phyloP scores from a whole-genome alignment of 2,888 invertebrate species.

The Poecilobothrus nobilitatus region DNA sequence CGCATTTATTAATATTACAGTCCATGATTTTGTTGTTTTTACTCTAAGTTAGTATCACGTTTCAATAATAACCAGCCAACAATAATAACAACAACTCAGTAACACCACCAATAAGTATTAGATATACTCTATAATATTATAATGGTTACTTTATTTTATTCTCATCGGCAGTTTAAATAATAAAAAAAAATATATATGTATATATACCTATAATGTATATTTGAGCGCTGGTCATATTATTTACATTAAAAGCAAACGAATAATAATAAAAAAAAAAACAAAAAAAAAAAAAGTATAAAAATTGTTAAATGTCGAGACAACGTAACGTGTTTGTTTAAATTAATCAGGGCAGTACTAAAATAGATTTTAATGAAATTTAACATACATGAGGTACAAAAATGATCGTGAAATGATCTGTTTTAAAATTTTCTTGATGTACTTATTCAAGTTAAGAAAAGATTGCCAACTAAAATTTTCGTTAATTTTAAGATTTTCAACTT shows the following conservation, averaged over 20 bases:
- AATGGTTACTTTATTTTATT: not conserved
- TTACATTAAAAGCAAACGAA: not conserved
- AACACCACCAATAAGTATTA: not conserved
- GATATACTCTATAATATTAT: not conserved
- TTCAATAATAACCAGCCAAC: not conserved
- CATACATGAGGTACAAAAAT: no score
- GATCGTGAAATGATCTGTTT: no score
- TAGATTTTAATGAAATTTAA: no score
- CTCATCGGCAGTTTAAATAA: constrained; percentile 2
- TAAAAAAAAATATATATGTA: not conserved
- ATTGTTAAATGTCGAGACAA: no score
- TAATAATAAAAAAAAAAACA: not conserved
- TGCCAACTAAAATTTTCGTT: no score
- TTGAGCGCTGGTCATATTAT: not conserved
- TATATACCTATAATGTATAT: no score
- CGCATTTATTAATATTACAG: not conserved
- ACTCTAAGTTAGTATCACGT: not conserved
- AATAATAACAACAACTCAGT: not conserved
- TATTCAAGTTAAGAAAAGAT: no score
- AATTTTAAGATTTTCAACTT: no score
- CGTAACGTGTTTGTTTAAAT: no score
- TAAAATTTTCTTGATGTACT: no score
- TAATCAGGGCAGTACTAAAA: no score
- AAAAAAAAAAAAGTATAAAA: not conserved
- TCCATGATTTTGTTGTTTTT: not conserved